These are phyloP conservation scores for Crossaster papposus DNA, from an alignment of 53 echinoderm and acorn worm species.

Conservation along the genomic window DNA sequence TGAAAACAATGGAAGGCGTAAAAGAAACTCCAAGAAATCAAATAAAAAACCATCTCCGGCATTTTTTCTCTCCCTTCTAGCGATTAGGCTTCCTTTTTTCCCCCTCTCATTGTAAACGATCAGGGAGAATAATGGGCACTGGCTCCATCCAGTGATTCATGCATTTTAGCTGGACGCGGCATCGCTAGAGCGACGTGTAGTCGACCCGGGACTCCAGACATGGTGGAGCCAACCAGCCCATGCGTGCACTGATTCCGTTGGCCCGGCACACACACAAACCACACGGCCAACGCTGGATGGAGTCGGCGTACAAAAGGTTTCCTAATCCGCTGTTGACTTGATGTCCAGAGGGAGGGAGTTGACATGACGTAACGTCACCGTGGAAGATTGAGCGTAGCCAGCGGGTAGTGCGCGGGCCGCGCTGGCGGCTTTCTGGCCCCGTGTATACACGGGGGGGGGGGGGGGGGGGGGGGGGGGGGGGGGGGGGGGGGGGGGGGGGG, in stretches of 20 bases:
- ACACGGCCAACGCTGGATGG: background rate
- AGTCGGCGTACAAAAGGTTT: constrained; percentile 25
- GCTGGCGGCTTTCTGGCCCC: constrained; percentile 30
- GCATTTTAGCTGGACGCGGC: constrained; percentile 13
- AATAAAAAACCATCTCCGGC: constrained; percentile 45
- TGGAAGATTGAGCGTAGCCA: constrained; percentile 19
- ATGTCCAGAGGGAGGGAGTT: constrained; percentile 41
- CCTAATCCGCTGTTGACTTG: constrained; percentile 34
- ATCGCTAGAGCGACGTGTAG: constrained; percentile 21
- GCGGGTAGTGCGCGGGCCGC: constrained; percentile 36
- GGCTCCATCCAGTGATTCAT: constrained; percentile 36
- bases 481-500: too few species aligned
- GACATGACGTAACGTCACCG: background rate
- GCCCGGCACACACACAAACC: background rate
- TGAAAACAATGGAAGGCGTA: constrained; percentile 51
- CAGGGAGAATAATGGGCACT: constrained; percentile 21
- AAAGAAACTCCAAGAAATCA: constrained; percentile 45
- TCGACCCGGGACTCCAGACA: constrained; percentile 48
- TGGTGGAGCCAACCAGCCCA: constrained; percentile 43
- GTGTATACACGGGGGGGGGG: background rate
- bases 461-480: too few species aligned
- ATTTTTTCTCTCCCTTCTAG: background rate
- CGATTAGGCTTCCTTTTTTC: background rate
- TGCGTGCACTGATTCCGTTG: constrained; percentile 46
- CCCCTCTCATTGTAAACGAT: background rate